Conservation (phyloP, 53 echinoderm and acorn worm genomes). For the Temnopleurus reevesii region DNA sequence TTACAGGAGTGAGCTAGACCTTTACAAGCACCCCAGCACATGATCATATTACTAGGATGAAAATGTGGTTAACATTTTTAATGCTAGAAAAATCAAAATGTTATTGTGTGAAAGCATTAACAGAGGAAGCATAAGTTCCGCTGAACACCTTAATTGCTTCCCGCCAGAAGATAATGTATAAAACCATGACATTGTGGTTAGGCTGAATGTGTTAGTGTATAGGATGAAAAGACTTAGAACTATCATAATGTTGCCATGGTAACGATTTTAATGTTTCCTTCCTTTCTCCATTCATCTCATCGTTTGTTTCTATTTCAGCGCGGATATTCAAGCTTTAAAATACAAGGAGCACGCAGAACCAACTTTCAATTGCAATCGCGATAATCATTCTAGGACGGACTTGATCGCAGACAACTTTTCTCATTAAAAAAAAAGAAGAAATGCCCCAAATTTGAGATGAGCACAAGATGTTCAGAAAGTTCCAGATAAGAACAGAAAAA, state of each 20-base stretch:
- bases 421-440: too few species aligned
- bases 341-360: not conserved
- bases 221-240: not conserved
- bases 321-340: not conserved
- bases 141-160: not conserved
- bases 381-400: not conserved
- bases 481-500: too few species aligned
- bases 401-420: not conserved
- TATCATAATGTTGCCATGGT: not conserved
- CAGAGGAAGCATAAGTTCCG: conserved; percentile 28
- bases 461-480: not conserved
- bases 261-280: conserved; percentile 28
- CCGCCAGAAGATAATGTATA: not conserved
- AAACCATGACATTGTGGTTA: not conserved
- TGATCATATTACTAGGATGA: not conserved
- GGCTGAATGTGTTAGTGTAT: too few species aligned
- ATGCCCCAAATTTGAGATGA: too few species aligned
- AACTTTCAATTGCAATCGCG: not conserved
- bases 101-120: not conserved
- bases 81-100: not conserved
- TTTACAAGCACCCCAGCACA: not conserved
- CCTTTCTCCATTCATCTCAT: not conserved
- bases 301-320: not conserved
- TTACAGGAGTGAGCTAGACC: not conserved
- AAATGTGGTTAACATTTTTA: not conserved